These are phyloP conservation scores for Busseola fusca DNA, from an alignment of 2,888 invertebrate species.

Conservation along the genomic window DNA sequence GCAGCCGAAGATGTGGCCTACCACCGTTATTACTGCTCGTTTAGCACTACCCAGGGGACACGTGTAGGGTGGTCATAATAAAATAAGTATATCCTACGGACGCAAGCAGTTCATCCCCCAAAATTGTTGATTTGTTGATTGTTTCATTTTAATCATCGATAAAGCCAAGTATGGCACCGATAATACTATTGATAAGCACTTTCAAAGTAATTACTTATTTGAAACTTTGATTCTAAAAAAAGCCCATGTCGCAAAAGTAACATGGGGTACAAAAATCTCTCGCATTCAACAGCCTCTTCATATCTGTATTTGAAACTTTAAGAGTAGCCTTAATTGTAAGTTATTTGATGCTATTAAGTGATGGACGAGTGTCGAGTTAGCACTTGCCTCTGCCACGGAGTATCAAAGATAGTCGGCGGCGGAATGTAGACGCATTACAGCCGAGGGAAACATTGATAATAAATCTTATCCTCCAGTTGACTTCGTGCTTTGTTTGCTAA, in stretches of 20 bases:
- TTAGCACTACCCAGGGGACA: too few relatives aligned
- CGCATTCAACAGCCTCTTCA: neutral
- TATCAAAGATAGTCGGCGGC: constrained; percentile 29
- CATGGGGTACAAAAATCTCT: neutral
- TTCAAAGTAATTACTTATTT: neutral
- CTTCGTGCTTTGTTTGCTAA: constrained; percentile 48
- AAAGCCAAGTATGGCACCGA: neutral
- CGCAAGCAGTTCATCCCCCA: too few relatives aligned
- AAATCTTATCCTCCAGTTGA: constrained; percentile 45
- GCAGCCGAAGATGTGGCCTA: too few relatives aligned
- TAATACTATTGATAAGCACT: neutral
- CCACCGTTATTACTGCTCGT: too few relatives aligned
- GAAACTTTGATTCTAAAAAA: neutral
- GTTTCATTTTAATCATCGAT: neutral
- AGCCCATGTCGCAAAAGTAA: neutral
- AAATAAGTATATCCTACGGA: too few relatives aligned
- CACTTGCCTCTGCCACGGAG: constrained; percentile 21
- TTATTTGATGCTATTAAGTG: constrained; percentile 36
- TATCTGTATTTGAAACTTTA: constrained; percentile 1
- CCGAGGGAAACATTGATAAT: constrained; percentile 48
- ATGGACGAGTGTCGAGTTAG: constrained; percentile 50
- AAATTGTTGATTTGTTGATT: neutral
- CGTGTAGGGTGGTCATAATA: too few relatives aligned
- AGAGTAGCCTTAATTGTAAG: constrained; percentile 35
- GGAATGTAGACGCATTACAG: constrained; percentile 57